Conservation (phyloP, 2,888 invertebrate species). For the Pyrochroa serraticornis region DNA sequence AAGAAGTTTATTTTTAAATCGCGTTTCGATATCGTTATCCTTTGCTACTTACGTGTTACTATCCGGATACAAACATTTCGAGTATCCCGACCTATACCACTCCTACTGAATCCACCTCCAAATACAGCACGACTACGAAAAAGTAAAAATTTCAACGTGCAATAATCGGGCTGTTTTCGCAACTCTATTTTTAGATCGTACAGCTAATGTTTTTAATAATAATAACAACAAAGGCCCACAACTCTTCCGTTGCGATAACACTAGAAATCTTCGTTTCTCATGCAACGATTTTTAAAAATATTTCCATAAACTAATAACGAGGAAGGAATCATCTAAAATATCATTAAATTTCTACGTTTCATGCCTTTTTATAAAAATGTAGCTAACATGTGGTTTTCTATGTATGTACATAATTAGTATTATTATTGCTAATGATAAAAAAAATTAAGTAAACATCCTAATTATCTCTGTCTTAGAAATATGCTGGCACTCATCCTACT, state of each 20-base stretch:
- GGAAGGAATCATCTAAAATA: too few species aligned
- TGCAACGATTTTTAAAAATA: too few species aligned
- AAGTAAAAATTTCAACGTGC: conserved; percentile 13
- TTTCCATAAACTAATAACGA: too few species aligned
- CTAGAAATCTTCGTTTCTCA: too few species aligned
- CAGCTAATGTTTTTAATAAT: too few species aligned
- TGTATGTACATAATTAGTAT: too few species aligned
- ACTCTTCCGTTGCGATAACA: too few species aligned
- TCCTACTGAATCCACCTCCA: conserved; percentile 25
- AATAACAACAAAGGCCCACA: too few species aligned
- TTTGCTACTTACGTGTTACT: conserved; percentile 28
- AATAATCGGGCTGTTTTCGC: not conserved
- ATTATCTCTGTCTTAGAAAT: conserved; percentile 5
- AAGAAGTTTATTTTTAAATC: conserved; percentile 19
- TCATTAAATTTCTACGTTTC: too few species aligned
- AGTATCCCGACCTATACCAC: conserved; percentile 36
- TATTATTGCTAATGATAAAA: not conserved
- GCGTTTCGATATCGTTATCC: conserved; percentile 1
- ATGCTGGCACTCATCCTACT: conserved; percentile 4
- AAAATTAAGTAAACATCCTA: conserved; percentile 13
- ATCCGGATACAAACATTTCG: conserved; percentile 35
- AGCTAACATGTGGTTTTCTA: too few species aligned
- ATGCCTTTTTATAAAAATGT: too few species aligned
- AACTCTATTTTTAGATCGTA: not conserved
- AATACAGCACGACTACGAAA: conserved; percentile 25